These are phyloP conservation scores for Tonatia bakeri DNA, from an alignment of 2,113 vertebrate species.

Conservation along the genomic window DNA sequence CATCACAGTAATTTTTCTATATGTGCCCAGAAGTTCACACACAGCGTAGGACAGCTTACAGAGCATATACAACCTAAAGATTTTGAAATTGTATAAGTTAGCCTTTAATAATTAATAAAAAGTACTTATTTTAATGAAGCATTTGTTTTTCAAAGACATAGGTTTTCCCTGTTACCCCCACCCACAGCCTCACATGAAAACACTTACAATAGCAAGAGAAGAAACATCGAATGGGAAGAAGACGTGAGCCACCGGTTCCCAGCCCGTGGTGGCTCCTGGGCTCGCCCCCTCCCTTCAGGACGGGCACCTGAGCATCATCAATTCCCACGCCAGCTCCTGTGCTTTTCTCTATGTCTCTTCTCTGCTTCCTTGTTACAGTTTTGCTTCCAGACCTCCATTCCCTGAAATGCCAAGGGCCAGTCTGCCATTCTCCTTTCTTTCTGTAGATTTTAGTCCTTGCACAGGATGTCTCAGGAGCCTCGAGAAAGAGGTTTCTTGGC, in stretches of 20 bases:
- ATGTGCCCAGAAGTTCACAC: not conserved
- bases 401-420: conserved; percentile 82
- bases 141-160: conserved; percentile 67
- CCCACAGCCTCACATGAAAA: conserved; percentile 31
- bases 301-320: not conserved
- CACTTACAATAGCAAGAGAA: conserved; percentile 40
- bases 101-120: conserved; percentile 47
- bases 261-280: conserved; percentile 72
- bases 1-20: not conserved
- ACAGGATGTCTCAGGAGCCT: conserved; percentile 86
- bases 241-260: conserved; percentile 2
- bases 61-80: not conserved
- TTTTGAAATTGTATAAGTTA: not conserved
- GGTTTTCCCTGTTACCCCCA: not conserved
- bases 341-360: not conserved
- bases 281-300: conserved; percentile 72
- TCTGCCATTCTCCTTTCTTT: conserved; percentile 85
- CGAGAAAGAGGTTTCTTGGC: conserved; percentile 88
- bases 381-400: conserved; percentile 76
- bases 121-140: conserved; percentile 73
- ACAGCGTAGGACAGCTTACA: not conserved
- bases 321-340: too few relatives aligned
- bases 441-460: conserved; percentile 86
- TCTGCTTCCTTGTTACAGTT: conserved; percentile 56
- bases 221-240: conserved; percentile 44